Evolutionary conservation across 2,797 vertebrate species (phyloP).

Genomic region (Rhinoraja longicauda): DNA sequence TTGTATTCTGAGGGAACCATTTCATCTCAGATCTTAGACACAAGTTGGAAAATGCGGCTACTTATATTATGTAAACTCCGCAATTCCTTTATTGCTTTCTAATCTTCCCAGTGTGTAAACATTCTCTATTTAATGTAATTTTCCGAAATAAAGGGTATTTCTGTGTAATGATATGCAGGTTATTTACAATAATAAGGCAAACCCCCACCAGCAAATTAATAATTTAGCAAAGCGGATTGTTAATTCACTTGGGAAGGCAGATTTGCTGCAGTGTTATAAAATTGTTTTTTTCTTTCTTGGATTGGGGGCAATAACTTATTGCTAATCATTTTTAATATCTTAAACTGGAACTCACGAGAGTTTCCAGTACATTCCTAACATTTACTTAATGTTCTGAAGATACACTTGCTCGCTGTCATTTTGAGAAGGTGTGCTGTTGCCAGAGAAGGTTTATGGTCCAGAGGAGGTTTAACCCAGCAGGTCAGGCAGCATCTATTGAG

Average conservation of each 20-base stretch:
- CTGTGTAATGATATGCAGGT: neutral
- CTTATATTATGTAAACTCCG: neutral
- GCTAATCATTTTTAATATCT: neutral
- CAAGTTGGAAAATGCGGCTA: conserved; percentile 7
- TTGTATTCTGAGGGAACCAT: neutral
- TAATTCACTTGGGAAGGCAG: neutral
- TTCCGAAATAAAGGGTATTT: neutral
- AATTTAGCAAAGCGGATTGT: neutral
- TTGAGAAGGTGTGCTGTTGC: neutral
- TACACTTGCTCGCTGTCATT: neutral
- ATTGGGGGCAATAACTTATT: neutral
- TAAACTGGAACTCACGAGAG: neutral
- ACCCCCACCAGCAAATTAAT: neutral
- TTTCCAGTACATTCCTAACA: neutral
- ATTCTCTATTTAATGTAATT: neutral
- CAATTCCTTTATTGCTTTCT: conserved; percentile 14
- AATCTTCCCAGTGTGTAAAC: neutral
- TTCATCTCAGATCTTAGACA: neutral
- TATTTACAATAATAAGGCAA: neutral
- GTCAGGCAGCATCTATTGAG: no score
- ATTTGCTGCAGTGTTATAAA: neutral
- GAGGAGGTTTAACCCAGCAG: no score
- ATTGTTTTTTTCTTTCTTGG: neutral
- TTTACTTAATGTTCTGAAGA: neutral
- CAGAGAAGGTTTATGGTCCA: no score